Evolutionary conservation across 2,113 vertebrate species (phyloP), one percentile per base, ranked within the genome.

Genomic region (Athene cunicularia): DNA sequence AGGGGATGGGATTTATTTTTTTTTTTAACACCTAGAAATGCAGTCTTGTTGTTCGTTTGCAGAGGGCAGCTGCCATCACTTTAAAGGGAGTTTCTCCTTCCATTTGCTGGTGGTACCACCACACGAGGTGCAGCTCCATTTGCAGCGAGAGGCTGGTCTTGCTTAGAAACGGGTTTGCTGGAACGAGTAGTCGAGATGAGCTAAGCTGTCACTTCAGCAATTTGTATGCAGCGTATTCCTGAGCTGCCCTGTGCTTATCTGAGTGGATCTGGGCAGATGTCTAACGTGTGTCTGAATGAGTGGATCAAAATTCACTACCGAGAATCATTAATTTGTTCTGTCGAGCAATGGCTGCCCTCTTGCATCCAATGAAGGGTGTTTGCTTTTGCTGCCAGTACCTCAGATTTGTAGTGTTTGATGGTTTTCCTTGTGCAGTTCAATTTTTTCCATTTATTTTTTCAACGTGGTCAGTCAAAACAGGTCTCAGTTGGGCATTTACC

Each of bases 51-150:
- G 83, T 59, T 72, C 8, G 1, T 33, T 91, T 0, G 22, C 68
- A 26, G 83, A 81, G 88, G 68, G 86, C 56, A 86, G 96, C 96
- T 95, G 70, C 93, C 95, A 37, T 96, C 82, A 3, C 90, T 93
- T 86, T 73, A 74, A 75, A 94, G 87, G 96, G 87, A 88, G 92
- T 96, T 97, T 97, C 96, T 96, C 45, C 96, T 95, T 95, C 96
- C 95, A 94, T 96, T 96, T 95, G 92, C 96, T 93, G 88, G 80
- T 52, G 84, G 93, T 79, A 71, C 5, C 93, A 86, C 85, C 90
- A 72, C 3, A 22, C 77, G 90, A 96, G 95, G 96, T 94, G 92
- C 92, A 93, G 88, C 93, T 95, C 93, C 96, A 94, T 96, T 97
- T 95, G 95, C 96, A 93, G 93, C 8, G 9, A 88, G 91, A 55